Conservation (phyloP, 2,888 invertebrate genomes). For the Balanococcus diminutus region DNA sequence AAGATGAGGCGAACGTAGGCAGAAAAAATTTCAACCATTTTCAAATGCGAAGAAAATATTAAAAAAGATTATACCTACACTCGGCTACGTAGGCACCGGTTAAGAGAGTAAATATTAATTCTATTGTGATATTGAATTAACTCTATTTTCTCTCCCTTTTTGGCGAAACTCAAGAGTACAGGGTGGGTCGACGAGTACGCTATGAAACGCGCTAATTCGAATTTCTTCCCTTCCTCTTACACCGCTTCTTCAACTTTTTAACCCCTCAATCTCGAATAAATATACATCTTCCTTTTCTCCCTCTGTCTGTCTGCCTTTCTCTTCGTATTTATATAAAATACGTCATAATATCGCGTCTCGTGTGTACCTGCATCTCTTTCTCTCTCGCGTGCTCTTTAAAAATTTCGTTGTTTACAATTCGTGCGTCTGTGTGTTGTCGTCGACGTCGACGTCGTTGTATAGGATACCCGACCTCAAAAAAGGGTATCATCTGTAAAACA, state of each 20-base stretch:
- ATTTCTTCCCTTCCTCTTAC: not conserved
- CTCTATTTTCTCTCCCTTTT: not conserved
- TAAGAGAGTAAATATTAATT: slow-evolving; percentile 30
- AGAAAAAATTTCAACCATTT: not conserved
- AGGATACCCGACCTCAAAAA: not conserved
- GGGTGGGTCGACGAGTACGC: not conserved
- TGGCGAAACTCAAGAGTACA: not conserved
- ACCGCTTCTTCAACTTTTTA: not conserved
- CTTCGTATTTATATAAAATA: not conserved
- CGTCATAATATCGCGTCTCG: not conserved
- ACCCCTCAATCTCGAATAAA: not conserved
- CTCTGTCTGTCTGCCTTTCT: not conserved
- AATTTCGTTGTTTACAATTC: not conserved
- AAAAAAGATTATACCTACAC: slow-evolving; percentile 32
- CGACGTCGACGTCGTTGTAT: not conserved
- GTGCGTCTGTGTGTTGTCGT: not conserved
- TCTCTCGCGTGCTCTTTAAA: not conserved
- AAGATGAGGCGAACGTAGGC: not conserved
- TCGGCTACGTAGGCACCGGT: not conserved
- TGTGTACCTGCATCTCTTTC: not conserved
- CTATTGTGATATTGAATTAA: slow-evolving; percentile 28
- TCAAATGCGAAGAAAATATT: not conserved
- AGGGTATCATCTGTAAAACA: not conserved
- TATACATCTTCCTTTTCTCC: not conserved
- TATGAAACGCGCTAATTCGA: slow-evolving; percentile 35